These are phyloP conservation scores for Cyanoramphus novaezelandiae DNA, from an alignment of 2,113 vertebrate species.

Conservation along the genomic window DNA sequence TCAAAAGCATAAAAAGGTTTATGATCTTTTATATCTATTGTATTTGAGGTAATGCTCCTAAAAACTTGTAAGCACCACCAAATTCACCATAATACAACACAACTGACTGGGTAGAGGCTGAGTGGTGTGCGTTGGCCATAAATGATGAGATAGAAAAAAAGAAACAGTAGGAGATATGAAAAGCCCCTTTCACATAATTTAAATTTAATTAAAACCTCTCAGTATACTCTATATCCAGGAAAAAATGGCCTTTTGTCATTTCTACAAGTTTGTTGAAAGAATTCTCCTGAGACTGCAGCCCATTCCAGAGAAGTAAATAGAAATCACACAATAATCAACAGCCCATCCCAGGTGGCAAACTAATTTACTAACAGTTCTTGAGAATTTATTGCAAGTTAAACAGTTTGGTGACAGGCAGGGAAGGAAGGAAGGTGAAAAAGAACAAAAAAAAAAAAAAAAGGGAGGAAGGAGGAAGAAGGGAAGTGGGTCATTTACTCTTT, in stretches of 20 bases:
- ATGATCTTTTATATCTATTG: background rate
- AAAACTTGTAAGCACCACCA: background rate
- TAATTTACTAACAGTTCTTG: slow-evolving; percentile 2
- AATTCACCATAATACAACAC: background rate
- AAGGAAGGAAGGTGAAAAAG: rapidly evolving
- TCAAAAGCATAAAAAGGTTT: background rate
- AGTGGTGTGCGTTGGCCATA: background rate
- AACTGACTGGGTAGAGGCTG: background rate
- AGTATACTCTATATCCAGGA: background rate
- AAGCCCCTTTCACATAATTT: background rate
- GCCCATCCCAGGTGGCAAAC: background rate
- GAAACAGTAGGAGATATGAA: background rate
- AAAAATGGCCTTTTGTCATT: slow-evolving; percentile 22
- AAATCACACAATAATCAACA: slow-evolving; percentile 6
- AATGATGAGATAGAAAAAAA: background rate
- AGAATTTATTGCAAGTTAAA: slow-evolving; percentile 18
- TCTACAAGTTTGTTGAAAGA: slow-evolving; percentile 12
- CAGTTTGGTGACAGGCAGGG: background rate
- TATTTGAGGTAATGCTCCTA: background rate
- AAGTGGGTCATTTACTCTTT: background rate
- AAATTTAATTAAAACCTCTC: slow-evolving; percentile 44
- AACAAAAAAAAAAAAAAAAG: background rate
- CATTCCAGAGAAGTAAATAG: slow-evolving; percentile 35
- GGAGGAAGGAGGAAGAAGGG: background rate
- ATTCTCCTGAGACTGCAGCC: slow-evolving; percentile 19